Evolutionary conservation across 2,113 vertebrate genomes (phyloP), one percentile per base, ranked within the genome.

Genomic region (Engraulis encrasicolus): DNA sequence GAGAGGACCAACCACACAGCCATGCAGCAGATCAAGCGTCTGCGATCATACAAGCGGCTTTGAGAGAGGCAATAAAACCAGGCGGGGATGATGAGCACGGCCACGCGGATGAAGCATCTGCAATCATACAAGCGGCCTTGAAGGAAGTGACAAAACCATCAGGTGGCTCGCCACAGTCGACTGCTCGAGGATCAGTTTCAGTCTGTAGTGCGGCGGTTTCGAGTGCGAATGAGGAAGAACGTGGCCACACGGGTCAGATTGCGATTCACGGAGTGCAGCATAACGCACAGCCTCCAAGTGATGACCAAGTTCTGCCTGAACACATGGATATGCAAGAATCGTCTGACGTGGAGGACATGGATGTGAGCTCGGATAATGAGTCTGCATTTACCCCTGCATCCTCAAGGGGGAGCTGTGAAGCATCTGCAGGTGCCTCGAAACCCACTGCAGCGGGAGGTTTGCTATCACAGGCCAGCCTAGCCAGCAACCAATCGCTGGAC

Each of bases 401-500:
- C 58, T 66, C 58, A 12, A 31, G 7, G 58, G 6, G n/a, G 0
- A n/a, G 58, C 23, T n/a, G 54, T 23, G 54, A 11, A 31, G 14
- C 58, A 45, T 3, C 40, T 45, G 40, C 40, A 27, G n/a, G 58
- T 23, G 14, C 58, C n/a, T 66, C 58, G 14, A 7, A 23, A 11
- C 7, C 23, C 58, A n/a, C n/a, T n/a, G n/a, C n/a, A n/a, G 11
- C 14, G 2, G 58, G 58, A 31, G 31, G 58, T 66, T 31, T 66
- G 58, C n/a, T 66, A n/a, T 66, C 58, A 11, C 58, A 66, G 31
- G 6, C 58, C 14, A 66, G 58, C 58, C 58, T 66, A 1, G 23
- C 58, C 58, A 66, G 58, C 23, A 66, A 66, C 58, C 58, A 93
- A 27, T 95, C 95, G 18, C 90, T 95, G 0, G 95, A 95, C 84